Evolutionary conservation across 2,113 vertebrate species (phyloP).

Genomic region (Salvelinus fontinalis): DNA sequence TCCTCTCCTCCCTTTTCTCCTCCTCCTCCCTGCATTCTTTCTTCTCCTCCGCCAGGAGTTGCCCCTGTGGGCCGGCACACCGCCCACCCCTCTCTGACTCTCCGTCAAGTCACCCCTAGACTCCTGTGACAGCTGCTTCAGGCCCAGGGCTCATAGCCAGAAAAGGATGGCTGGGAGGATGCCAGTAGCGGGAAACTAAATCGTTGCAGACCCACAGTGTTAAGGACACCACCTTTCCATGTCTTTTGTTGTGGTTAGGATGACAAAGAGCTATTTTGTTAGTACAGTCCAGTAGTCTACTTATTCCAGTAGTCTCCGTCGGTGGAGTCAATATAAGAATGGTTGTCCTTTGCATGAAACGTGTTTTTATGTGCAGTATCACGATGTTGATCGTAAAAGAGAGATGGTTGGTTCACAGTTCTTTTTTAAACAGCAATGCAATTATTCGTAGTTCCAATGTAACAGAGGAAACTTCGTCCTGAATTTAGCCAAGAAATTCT

Average conservation of each 20-base stretch:
- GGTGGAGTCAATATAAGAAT: no score
- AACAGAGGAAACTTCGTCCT: slow-evolving; percentile 39
- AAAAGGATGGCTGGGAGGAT: slow-evolving; percentile 52
- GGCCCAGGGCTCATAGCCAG: slow-evolving; percentile 59
- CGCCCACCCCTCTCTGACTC: slow-evolving; percentile 49
- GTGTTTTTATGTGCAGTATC: background rate
- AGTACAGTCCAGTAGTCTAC: slow-evolving; percentile 20
- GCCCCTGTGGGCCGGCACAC: slow-evolving; percentile 47
- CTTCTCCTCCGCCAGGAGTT: slow-evolving; percentile 46
- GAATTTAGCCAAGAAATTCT: background rate
- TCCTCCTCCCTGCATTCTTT: slow-evolving; percentile 47
- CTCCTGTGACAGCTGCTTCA: slow-evolving; percentile 66
- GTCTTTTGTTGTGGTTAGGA: slow-evolving; percentile 25
- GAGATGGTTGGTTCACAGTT: background rate
- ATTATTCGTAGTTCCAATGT: slow-evolving; percentile 31
- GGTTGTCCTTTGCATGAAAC: background rate
- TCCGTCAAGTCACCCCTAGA: slow-evolving; percentile 44
- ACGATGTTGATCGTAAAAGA: background rate
- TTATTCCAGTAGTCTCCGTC: slow-evolving; percentile 29
- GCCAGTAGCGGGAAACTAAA: slow-evolving; percentile 63
- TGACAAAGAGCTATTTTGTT: slow-evolving; percentile 29
- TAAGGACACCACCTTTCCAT: slow-evolving; percentile 35
- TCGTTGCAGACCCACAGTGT: slow-evolving; percentile 47
- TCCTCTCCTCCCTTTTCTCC: slow-evolving; percentile 26
- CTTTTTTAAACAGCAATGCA: no score